Percentiles rank a stretch among this genome's conserved stretches.
phyloP scores from a whole-genome alignment of 2,797 vertebrate species.

The Scolopax bukidnonensis region DNA sequence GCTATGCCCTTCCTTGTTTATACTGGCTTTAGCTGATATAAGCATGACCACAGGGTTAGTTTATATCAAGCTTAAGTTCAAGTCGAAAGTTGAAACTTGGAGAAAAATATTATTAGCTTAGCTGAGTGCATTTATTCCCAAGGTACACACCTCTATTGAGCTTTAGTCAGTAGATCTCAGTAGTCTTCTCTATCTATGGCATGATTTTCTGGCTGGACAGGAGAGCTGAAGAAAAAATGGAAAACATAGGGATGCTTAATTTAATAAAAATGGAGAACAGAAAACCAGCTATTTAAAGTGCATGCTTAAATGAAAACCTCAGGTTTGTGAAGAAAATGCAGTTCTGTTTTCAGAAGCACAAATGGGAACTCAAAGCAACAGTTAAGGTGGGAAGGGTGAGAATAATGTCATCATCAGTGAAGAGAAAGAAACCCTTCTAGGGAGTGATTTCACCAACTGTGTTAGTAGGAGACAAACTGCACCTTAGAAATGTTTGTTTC shows the following conservation, averaged over 20 bases:
- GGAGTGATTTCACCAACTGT: neutral
- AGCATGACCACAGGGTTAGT: neutral
- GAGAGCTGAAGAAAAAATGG: neutral
- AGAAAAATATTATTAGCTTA: slow-evolving; percentile 1
- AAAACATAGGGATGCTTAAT: neutral
- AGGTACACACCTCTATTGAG: neutral
- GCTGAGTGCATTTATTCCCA: neutral
- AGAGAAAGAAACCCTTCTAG: neutral
- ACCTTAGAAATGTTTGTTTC: neutral
- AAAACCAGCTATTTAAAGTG: neutral
- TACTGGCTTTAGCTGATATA: slow-evolving; percentile 17
- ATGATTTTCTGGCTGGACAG: neutral
- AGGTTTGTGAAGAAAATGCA: neutral
- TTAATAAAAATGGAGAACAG: neutral
- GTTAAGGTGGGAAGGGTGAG: neutral
- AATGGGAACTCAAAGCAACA: neutral
- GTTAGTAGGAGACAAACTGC: neutral
- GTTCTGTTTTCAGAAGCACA: neutral
- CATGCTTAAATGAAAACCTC: neutral
- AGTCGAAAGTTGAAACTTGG: neutral
- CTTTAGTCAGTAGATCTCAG: neutral
- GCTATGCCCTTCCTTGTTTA: neutral
- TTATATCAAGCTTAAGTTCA: slow-evolving; percentile 35
- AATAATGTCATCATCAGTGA: neutral
- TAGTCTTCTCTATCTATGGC: neutral